These are phyloP conservation scores for Lutraria lutraria DNA, from an alignment of 2,888 invertebrate genomes.

Conservation along the genomic window DNA sequence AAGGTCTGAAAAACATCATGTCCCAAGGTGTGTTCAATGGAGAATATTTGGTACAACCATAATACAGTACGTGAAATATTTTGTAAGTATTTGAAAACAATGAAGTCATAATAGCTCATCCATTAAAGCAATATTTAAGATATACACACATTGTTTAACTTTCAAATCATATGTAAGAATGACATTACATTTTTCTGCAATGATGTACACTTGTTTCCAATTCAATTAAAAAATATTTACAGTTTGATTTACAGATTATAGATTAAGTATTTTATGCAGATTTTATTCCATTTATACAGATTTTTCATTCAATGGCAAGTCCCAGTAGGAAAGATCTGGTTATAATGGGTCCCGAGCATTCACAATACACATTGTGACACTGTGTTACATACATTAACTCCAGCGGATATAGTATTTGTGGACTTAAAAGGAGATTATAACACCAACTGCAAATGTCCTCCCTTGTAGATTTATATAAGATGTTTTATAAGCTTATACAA, in stretches of 20 bases:
- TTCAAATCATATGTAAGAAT: not conserved
- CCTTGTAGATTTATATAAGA: not conserved
- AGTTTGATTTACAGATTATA: slow-evolving; percentile 12
- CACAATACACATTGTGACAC: not conserved
- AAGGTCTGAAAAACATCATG: too few relatives aligned
- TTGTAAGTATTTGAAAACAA: slow-evolving; percentile 1
- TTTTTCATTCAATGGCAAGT: not conserved
- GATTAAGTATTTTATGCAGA: slow-evolving; percentile 9
- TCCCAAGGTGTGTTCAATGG: too few relatives aligned
- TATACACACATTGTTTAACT: not conserved
- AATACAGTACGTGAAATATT: not conserved
- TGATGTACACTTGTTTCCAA: not conserved
- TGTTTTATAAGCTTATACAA: slow-evolving; percentile 13
- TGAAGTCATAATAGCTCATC: not conserved
- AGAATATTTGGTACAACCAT: not conserved
- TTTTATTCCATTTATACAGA: not conserved
- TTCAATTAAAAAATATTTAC: slow-evolving; percentile 19
- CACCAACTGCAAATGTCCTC: not conserved
- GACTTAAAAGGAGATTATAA: not conserved
- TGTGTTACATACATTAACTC: not conserved
- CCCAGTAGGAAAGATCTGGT: not conserved
- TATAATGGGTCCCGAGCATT: not conserved
- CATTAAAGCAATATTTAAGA: not conserved
- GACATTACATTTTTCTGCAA: not conserved
- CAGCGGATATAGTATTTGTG: not conserved